phyloP scores from a whole-genome alignment of 2,888 invertebrate species.

The Carterocephalus palaemon region DNA sequence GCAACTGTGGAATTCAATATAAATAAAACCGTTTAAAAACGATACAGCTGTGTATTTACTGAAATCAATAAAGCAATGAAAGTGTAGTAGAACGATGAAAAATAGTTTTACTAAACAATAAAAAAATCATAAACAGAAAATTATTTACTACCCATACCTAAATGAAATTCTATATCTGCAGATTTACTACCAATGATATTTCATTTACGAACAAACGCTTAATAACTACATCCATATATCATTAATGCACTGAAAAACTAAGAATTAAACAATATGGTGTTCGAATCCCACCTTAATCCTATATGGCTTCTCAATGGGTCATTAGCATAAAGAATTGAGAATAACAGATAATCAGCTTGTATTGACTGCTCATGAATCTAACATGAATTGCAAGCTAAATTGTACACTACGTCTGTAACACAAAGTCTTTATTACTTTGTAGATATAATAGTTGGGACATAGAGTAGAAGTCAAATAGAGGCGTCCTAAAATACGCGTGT shows the following conservation, averaged over 20 bases:
- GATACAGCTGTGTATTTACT: too few species aligned
- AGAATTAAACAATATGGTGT: constrained; percentile 17
- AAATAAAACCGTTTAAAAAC: too few species aligned
- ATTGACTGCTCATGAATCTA: constrained; percentile 20
- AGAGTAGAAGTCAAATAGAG: constrained; percentile 5
- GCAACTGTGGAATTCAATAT: too few species aligned
- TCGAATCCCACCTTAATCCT: constrained; percentile 22
- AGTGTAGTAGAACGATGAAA: too few species aligned
- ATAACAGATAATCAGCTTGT: constrained; percentile 26
- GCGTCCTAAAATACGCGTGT: background rate
- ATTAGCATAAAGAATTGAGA: constrained; percentile 26
- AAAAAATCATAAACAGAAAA: too few species aligned
- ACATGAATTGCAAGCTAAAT: background rate
- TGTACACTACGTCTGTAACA: background rate
- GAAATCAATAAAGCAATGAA: too few species aligned
- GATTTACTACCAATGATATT: background rate
- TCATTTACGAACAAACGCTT: background rate
- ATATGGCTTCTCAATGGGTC: constrained; percentile 23
- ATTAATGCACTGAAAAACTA: constrained; percentile 13
- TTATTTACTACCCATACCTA: too few species aligned
- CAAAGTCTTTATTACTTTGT: constrained; percentile 5
- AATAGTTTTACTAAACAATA: too few species aligned
- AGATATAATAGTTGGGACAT: background rate
- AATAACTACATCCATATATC: constrained; percentile 5
- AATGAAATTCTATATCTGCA: too few species aligned